phyloP scores from a whole-genome alignment of 1,140 invertebrate species.

The Ceratina australensis region DNA sequence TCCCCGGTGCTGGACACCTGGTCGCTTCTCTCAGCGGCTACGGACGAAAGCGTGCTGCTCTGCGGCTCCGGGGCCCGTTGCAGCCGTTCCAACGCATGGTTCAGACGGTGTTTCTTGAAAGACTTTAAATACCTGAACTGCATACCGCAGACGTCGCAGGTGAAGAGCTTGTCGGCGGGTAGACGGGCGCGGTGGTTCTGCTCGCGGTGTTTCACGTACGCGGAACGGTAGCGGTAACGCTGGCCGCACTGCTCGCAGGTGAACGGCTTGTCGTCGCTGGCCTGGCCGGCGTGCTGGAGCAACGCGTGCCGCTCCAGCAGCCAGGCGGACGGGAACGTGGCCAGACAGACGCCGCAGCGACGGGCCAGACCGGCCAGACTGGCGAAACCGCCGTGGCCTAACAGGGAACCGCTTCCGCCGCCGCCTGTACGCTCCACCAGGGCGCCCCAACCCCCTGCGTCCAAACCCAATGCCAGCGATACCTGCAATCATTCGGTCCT shows the following conservation, averaged over 20 bases:
- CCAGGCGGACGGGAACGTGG: slow-evolving; percentile 90
- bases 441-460: slow-evolving; percentile 80
- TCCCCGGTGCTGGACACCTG: slow-evolving; percentile 88
- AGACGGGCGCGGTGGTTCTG: slow-evolving; percentile 92
- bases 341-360: slow-evolving; percentile 88
- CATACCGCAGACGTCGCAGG: slow-evolving; percentile 94
- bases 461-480: slow-evolving; percentile 77
- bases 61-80: slow-evolving; percentile 77
- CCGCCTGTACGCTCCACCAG: slow-evolving; percentile 76
- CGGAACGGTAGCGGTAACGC: slow-evolving; percentile 92
- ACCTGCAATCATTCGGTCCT: slow-evolving; percentile 67
- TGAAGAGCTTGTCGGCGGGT: slow-evolving; percentile 93
- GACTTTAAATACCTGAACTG: slow-evolving; percentile 92
- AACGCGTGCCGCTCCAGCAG: slow-evolving; percentile 89
- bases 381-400: slow-evolving; percentile 75
- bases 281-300: slow-evolving; percentile 85
- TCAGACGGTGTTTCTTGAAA: slow-evolving; percentile 92
- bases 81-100: slow-evolving; percentile 90
- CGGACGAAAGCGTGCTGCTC: slow-evolving; percentile 75
- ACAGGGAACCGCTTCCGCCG: slow-evolving; percentile 77
- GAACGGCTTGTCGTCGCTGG: slow-evolving; percentile 91
- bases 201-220: slow-evolving; percentile 92
- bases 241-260: slow-evolving; percentile 94
- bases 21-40: slow-evolving; percentile 80
- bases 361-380: slow-evolving; percentile 78